Evolutionary conservation across 2,888 invertebrate species (phyloP), one percentile per base, ranked within the genome.

Genomic region (Dicranocentrus wangi): DNA sequence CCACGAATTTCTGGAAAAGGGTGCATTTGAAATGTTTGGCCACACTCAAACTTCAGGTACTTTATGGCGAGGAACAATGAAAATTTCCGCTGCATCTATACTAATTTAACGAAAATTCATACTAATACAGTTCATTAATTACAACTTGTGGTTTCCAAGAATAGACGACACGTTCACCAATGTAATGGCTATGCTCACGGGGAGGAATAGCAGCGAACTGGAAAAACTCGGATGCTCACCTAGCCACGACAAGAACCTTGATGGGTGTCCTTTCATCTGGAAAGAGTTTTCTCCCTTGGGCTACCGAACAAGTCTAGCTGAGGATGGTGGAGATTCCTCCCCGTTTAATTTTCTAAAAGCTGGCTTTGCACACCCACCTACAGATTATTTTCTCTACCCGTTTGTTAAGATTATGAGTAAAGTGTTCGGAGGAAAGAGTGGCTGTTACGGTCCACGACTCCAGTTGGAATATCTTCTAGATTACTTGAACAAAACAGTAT

Each of bases 251-350:
- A 65, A 43, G 28, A 65, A 21, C 15, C 42, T 39, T 43, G 43
- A 65, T 43, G 65, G 23, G 65, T 39, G 25, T 65, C 65, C 23
- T 65, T 65, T 65, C 65, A 65, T 65, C 42, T 65, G 42, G 61
- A 61, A 61, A 61, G 61, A 65, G 1, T 5, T 21, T 19, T 65
- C 15, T 43, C 19, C 65, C 65, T 21, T 65, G 42, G 65, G 65
- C 65, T 21, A 27, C 27, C 25, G 10, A 61, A 32, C 61, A 10
- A 32, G 61, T 17, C 61, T 32, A n/a, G 32, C 15, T 17, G 19
- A 28, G 19, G 39, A 32, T 61, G 28, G n/a, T 28, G 32, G 32
- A 61, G 17, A 61, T 61, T 32, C 39, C 28, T 61, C 32, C 27
- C 32, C 19, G 7, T 32, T 61, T 61, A 61, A 61, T 61, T 61